Evolutionary conservation across 2,797 vertebrate genomes (phyloP).

Genomic region (Coreius guichenoti): DNA sequence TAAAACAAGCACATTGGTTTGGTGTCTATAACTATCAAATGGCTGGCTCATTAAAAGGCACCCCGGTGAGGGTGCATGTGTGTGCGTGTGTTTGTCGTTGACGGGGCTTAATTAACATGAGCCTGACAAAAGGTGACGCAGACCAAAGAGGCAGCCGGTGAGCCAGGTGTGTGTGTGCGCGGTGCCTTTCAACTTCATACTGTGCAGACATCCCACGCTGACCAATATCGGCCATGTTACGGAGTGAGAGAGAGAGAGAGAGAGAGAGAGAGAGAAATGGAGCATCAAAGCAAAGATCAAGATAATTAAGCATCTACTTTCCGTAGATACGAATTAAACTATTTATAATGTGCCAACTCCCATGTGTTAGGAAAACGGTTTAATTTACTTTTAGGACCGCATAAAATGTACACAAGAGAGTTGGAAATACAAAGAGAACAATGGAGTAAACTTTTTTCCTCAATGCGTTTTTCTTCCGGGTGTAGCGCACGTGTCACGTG

Average conservation of each 20-base stretch:
- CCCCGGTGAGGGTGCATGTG: slow-evolving; percentile 73
- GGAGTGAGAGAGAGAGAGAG: neutral
- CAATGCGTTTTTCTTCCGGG: neutral
- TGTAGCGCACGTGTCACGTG: neutral
- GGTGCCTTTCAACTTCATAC: slow-evolving; percentile 77
- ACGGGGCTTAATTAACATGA: slow-evolving; percentile 84
- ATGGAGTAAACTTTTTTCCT: slow-evolving; percentile 8
- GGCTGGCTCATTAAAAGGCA: slow-evolving; percentile 79
- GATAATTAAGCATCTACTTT: slow-evolving; percentile 51
- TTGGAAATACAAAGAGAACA: slow-evolving; percentile 15
- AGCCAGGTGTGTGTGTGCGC: slow-evolving; percentile 79
- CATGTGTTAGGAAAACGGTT: slow-evolving; percentile 1
- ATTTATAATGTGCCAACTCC: slow-evolving; percentile 29
- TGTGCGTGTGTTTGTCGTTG: slow-evolving; percentile 69
- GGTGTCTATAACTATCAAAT: slow-evolving; percentile 83
- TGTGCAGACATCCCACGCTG: slow-evolving; percentile 63
- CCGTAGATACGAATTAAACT: slow-evolving; percentile 22
- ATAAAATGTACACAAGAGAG: slow-evolving; percentile 5
- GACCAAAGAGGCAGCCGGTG: slow-evolving; percentile 81
- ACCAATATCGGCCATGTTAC: slow-evolving; percentile 67
- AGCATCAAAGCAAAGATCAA: slow-evolving; percentile 37
- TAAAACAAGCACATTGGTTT: slow-evolving; percentile 70
- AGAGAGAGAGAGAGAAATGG: neutral
- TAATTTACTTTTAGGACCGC: slow-evolving; percentile 20
- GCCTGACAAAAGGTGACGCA: slow-evolving; percentile 83